Base-by-base conservation (phyloP, 2,797 vertebrate species). In the Neosalanx taihuensis region DNA sequence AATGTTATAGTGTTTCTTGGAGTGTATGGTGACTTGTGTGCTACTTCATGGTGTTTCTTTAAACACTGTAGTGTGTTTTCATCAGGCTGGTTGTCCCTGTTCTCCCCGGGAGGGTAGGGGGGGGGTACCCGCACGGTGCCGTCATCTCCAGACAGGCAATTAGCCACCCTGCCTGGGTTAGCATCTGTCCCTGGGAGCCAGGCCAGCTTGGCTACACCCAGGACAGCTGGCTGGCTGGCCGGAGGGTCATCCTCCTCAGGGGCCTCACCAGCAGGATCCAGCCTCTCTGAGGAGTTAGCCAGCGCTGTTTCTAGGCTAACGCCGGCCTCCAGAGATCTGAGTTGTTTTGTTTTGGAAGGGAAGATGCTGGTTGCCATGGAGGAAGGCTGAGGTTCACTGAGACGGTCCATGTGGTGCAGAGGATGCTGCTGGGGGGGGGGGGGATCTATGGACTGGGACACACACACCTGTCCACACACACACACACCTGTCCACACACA, bases 281-380 rank as follows among this genome's bases (percentile, higher is more conserved):
- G 56, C 73, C 72, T 9, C 20, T 76, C 67, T 74, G 83, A 84
- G 79, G 86, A 84, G 81, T 77, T 86, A 86, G 85, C 84, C 77
- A 79, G 71, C 70, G 84, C 71, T 73, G 88, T 89, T 89, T 87
- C 87, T 86, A 87, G 79, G 89, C 76, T 72, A 64, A 72, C 35
- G 67, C 76, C 77, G 60, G 65, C 61, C 56, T 4, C 17, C 20
- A 69, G 73, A 78, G 76, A 53, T 67, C 58, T 41, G 77, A 80
- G 46, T 79, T 85, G 17, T 63, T 31, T 4, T 29, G 41, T 49
- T 67, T 49, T 23, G 37, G 29, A 23, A 5, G 26, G 12, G 63
- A 23, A 15, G 15, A 5, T 20, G 18, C 17, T 5, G 9, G 41
- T 20, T 13, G 20, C 12, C 20, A 26, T 20, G 61, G 17, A 7